These are phyloP conservation scores for Tenthredo distinguenda DNA, from an alignment of 2,888 invertebrate genomes.

Conservation along the genomic window DNA sequence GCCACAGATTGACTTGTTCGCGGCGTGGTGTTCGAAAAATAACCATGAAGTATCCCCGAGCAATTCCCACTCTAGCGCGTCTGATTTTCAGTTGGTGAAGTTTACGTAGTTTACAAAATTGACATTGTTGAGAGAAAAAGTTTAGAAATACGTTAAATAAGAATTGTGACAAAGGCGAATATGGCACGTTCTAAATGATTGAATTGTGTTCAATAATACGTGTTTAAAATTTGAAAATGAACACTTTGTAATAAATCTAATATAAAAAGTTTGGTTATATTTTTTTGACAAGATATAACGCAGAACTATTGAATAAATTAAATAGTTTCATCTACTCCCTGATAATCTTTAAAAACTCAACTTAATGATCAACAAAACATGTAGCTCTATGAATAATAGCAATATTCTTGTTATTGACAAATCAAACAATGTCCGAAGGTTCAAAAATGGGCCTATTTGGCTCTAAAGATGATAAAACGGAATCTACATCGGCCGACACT, in stretches of 20 bases:
- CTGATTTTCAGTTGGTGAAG: slow-evolving; percentile 14
- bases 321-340: neutral
- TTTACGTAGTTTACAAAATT: slow-evolving; percentile 34
- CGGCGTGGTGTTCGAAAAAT: slow-evolving; percentile 35
- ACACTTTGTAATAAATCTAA: slow-evolving; percentile 1
- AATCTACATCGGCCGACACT: slow-evolving; percentile 55
- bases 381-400: neutral
- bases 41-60: neutral
- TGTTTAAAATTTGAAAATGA: slow-evolving; percentile 13
- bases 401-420: slow-evolving; percentile 24
- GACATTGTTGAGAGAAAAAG: slow-evolving; percentile 39
- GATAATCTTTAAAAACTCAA: neutral
- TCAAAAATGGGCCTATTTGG: slow-evolving; percentile 72
- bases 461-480: slow-evolving; percentile 68
- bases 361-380: neutral
- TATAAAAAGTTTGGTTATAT: slow-evolving; percentile 43
- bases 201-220: neutral
- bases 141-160: neutral
- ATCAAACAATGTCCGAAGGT: slow-evolving; percentile 69
- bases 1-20: neutral
- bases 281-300: slow-evolving; percentile 2
- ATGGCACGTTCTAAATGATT: neutral
- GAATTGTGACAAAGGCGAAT: neutral
- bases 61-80: slow-evolving; percentile 4
- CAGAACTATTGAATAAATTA: neutral